These are phyloP conservation scores for Gastrophysa polygoni DNA, from an alignment of 2,888 invertebrate species.

Conservation along the genomic window DNA sequence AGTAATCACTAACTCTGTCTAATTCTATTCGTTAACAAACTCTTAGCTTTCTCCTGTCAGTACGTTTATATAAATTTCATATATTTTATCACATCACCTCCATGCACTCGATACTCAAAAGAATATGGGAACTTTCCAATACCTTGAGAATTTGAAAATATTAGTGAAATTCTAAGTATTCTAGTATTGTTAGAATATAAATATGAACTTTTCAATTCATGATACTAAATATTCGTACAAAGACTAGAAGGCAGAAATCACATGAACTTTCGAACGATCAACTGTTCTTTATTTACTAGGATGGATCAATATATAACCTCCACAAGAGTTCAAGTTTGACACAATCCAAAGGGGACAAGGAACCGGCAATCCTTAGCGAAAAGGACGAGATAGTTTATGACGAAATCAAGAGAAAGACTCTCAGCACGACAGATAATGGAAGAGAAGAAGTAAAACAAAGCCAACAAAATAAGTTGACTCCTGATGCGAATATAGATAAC, in stretches of 20 bases:
- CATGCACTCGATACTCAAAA: neutral
- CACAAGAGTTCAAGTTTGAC: conserved; percentile 11
- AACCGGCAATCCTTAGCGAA: conserved; percentile 42
- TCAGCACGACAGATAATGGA: neutral
- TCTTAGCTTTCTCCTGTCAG: too few species aligned
- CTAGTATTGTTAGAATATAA: conserved; percentile 1
- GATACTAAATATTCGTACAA: too few species aligned
- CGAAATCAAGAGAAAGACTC: conserved; percentile 34
- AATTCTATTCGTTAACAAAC: too few species aligned
- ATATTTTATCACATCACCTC: too few species aligned
- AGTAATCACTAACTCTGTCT: too few species aligned
- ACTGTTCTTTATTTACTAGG: conserved; percentile 8
- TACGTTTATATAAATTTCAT: too few species aligned
- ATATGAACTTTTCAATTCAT: neutral
- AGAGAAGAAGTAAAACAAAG: neutral
- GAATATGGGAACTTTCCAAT: neutral
- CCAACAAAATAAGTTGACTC: neutral
- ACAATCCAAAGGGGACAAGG: conserved; percentile 28
- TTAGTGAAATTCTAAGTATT: neutral
- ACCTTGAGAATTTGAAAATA: neutral
- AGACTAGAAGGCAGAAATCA: too few species aligned
- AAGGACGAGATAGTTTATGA: conserved; percentile 48
- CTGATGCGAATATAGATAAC: too few species aligned
- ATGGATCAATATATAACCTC: conserved; percentile 8
- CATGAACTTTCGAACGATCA: too few species aligned